phyloP scores from a whole-genome alignment of 2,113 vertebrate genomes.

The Tragelaphus buxtoni region DNA sequence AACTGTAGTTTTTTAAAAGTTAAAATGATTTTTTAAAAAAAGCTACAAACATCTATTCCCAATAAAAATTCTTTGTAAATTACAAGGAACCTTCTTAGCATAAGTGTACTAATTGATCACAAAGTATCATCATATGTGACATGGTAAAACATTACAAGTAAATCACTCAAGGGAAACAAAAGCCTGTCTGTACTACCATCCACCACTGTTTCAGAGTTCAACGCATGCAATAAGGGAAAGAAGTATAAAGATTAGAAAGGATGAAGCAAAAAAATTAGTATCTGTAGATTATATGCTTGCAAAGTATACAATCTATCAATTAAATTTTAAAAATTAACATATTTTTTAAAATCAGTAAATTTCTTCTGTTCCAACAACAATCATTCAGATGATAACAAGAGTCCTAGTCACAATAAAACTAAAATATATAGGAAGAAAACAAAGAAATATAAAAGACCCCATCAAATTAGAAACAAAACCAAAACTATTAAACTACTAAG shows the following conservation, averaged over 20 bases:
- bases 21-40: not conserved
- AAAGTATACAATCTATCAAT: conserved; percentile 3
- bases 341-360: not conserved
- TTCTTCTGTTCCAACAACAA: not conserved
- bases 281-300: not conserved
- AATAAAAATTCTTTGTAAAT: not conserved
- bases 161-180: not conserved
- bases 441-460: not conserved
- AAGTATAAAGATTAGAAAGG: not conserved
- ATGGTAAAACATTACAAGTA: not conserved
- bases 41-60: not conserved
- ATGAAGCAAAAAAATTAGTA: not conserved
- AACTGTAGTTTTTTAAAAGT: not conserved
- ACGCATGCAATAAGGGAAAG: not conserved
- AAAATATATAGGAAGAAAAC: not conserved
- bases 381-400: not conserved
- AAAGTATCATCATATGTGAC: not conserved
- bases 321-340: not conserved
- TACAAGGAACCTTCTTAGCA: not conserved
- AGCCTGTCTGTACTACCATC: not conserved
- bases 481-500: not conserved
- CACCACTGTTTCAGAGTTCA: not conserved
- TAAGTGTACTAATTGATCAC: not conserved
- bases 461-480: not conserved
- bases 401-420: not conserved